Percentiles rank a stretch among this genome's conserved stretches.
phyloP scores from a whole-genome alignment of 1,140 invertebrate genomes.

The Rhynchophorus ferrugineus region DNA sequence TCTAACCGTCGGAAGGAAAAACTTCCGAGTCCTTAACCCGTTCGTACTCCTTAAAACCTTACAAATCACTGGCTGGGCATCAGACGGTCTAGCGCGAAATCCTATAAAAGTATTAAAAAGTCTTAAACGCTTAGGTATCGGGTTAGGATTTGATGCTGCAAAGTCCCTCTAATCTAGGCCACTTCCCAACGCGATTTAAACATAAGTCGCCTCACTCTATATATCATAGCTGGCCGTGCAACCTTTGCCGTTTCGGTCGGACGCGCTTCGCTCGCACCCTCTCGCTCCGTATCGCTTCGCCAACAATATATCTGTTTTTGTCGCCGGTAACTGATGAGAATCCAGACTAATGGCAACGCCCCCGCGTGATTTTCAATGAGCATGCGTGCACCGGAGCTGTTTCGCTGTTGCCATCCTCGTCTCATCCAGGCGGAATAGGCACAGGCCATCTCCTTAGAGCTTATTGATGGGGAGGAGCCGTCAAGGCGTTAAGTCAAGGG shows the following conservation, averaged over 20 bases:
- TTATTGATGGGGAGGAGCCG: conserved; percentile 34
- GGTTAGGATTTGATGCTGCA: conserved; percentile 40
- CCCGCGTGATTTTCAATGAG: conserved; percentile 30
- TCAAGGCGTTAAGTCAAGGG: conserved; percentile 39
- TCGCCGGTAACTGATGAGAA: conserved; percentile 25
- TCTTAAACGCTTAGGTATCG: conserved; percentile 43
- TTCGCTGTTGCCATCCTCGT: conserved; percentile 23
- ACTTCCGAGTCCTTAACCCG: conserved; percentile 14
- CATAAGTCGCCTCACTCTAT: conserved; percentile 58
- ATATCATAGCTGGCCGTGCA: conserved; percentile 47
- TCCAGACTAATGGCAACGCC: conserved; percentile 28
- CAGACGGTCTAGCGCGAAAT: conserved; percentile 36
- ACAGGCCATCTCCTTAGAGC: conserved; percentile 21
- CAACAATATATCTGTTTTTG: conserved; percentile 9
- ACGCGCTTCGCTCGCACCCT: conserved; percentile 6
- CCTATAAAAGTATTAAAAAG: conserved; percentile 44
- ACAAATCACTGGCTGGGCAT: conserved; percentile 37
- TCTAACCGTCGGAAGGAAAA: conserved; percentile 4
- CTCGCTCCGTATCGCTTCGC: conserved; percentile 11
- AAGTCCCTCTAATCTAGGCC: conserved; percentile 55
- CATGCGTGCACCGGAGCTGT: conserved; percentile 33
- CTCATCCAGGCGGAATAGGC: neutral
- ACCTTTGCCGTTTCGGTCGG: conserved; percentile 29
- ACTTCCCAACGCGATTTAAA: conserved; percentile 60
- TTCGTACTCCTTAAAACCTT: conserved; percentile 31